Conservation (phyloP, 1,140 invertebrate species). For the Pogonognathellus flavescens region DNA sequence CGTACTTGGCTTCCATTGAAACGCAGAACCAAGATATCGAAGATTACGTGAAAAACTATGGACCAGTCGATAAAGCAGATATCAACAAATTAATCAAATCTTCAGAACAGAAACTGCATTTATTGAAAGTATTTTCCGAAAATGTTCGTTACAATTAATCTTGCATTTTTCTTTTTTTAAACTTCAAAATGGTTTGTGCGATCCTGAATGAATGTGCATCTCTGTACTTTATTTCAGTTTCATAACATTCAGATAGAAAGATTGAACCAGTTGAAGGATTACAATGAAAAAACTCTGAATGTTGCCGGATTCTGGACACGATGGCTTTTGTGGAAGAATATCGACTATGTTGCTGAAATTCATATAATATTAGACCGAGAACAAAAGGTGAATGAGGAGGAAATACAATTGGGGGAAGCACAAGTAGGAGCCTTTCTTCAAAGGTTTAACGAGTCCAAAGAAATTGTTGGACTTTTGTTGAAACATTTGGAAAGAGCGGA, state of each 20-base stretch:
- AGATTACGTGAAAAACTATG: not conserved
- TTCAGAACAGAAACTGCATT: not conserved
- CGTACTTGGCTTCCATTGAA: not conserved
- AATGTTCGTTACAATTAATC: not conserved
- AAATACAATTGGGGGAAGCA: not conserved
- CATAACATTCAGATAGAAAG: not conserved
- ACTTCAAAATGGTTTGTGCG: not conserved
- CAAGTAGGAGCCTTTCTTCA: not conserved
- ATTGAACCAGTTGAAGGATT: not conserved
- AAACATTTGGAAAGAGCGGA: not conserved
- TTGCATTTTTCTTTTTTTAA: not conserved
- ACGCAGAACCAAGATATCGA: not conserved
- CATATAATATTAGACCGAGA: not conserved
- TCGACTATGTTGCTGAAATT: not conserved
- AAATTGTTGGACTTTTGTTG: constrained; percentile 1
- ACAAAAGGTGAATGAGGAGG: not conserved
- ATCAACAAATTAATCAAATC: constrained; percentile 7
- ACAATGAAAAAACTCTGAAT: not conserved
- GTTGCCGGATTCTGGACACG: not conserved
- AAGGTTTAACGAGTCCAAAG: not conserved
- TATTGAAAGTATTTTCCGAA: not conserved
- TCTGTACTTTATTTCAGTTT: not conserved
- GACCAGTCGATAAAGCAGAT: constrained; percentile 1
- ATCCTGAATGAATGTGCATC: not conserved
- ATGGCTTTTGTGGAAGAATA: not conserved